Evolutionary conservation across 2,797 vertebrate genomes (phyloP).

Genomic region (Micropoecilia bifurca): DNA sequence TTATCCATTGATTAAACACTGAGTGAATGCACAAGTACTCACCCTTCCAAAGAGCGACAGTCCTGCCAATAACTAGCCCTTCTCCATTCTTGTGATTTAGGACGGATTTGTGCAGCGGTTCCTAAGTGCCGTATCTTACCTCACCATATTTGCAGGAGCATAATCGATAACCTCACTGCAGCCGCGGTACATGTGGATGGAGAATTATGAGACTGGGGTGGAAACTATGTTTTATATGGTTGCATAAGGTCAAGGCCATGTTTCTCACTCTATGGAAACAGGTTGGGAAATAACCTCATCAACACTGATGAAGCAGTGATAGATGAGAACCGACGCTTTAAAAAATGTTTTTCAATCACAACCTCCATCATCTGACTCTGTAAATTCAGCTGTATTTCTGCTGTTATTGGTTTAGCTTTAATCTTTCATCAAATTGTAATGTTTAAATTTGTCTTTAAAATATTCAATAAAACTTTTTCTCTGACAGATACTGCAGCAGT

Average conservation of each 20-base stretch:
- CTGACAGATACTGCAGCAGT: conserved; percentile 56
- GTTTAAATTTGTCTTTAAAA: neutral
- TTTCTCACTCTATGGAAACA: conserved; percentile 53
- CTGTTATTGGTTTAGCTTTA: too few relatives aligned
- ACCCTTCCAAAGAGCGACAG: conserved; percentile 46
- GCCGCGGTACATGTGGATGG: conserved; percentile 33
- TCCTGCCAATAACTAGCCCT: conserved; percentile 54
- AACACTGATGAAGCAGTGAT: conserved; percentile 70
- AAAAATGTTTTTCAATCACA: conserved; percentile 61
- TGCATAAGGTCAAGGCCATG: conserved; percentile 61
- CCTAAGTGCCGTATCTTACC: conserved; percentile 74
- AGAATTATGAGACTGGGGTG: conserved; percentile 19
- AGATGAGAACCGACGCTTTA: conserved; percentile 63
- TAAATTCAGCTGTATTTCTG: neutral
- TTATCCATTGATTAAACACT: conserved; percentile 83
- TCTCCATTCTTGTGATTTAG: conserved; percentile 76
- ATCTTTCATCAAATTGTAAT: neutral
- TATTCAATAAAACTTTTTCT: neutral
- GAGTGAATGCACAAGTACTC: conserved; percentile 72
- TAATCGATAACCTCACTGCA: conserved; percentile 76
- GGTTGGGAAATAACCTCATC: conserved; percentile 64
- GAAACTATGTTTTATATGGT: conserved; percentile 58
- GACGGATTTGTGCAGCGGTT: conserved; percentile 77
- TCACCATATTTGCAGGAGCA: conserved; percentile 60
- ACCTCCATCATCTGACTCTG: conserved; percentile 23